Percentiles rank a stretch among this genome's conserved stretches.
Evolutionary conservation across 2,888 invertebrate genomes (phyloP).

Genomic region (Linnaemya tessellans): DNA sequence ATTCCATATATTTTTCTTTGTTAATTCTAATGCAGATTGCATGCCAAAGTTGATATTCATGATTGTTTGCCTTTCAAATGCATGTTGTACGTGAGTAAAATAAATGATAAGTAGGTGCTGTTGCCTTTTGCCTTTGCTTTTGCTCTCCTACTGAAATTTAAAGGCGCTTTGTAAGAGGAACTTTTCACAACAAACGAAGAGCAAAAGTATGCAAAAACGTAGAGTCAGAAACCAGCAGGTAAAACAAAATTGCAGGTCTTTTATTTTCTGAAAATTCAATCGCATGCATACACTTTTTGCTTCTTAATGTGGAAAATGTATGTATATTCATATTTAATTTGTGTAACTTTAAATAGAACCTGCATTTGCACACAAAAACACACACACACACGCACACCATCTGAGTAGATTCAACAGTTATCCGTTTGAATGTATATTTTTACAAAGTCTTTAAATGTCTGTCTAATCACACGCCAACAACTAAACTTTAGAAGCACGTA

Average conservation of each 20-base stretch:
- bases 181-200: neutral
- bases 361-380: neutral
- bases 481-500: conserved; percentile 40
- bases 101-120: conserved; percentile 60
- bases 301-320: neutral
- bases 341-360: conserved; percentile 2
- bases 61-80: conserved; percentile 72
- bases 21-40: conserved; percentile 68
- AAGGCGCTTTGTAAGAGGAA: neutral
- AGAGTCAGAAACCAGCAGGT: conserved; percentile 13
- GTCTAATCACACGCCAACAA: conserved; percentile 48
- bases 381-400: too few relatives aligned
- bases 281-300: neutral
- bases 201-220: neutral
- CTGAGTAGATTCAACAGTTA: conserved; percentile 52
- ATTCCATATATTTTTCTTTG: conserved; percentile 18
- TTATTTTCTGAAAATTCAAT: conserved; percentile 10
- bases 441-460: conserved; percentile 20
- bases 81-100: conserved; percentile 71
- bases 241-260: conserved; percentile 31
- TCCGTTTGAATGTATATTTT: neutral
- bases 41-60: conserved; percentile 71
- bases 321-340: conserved; percentile 4
- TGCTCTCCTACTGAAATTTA: conserved; percentile 25
- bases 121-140: conserved; percentile 18